Percentiles rank a stretch among this genome's conserved stretches.
Evolutionary conservation across 2,797 vertebrate genomes (phyloP).

Genomic region (Crypturellus tataupa): DNA sequence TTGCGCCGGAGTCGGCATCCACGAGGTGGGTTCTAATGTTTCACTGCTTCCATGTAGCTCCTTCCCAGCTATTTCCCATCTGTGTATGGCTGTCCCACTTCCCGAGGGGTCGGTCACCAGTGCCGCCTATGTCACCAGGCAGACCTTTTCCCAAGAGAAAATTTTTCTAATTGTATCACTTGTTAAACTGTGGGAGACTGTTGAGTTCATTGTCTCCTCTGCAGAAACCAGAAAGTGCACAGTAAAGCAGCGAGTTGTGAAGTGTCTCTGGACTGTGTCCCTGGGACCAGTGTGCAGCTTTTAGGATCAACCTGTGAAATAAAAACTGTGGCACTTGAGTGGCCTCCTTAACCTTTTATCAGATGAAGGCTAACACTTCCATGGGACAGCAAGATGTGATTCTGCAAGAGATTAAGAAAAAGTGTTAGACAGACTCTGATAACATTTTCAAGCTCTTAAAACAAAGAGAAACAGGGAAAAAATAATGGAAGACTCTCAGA

Average conservation of each 20-base stretch:
- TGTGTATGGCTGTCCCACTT: conserved; percentile 76
- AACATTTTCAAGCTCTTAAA: not conserved
- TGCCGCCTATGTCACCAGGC: conserved; percentile 57
- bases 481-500: not conserved
- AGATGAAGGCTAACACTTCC: not conserved
- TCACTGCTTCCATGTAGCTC: conserved; percentile 56
- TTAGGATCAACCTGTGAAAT: too few species aligned
- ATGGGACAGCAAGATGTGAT: not conserved
- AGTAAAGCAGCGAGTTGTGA: not conserved
- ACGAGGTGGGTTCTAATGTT: conserved; percentile 50
- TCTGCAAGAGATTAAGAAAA: not conserved
- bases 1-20: conserved; percentile 47
- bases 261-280: not conserved
- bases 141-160: conserved; percentile 59
- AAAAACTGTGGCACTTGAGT: not conserved
- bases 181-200: not conserved
- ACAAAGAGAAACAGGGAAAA: not conserved
- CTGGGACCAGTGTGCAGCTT: not conserved
- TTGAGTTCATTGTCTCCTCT: not conserved
- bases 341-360: not conserved
- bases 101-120: conserved; percentile 54
- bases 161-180: conserved; percentile 8
- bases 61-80: conserved; percentile 86
- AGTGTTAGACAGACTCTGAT: not conserved
- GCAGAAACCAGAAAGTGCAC: not conserved